These are phyloP conservation scores for Austrofundulus limnaeus DNA, from an alignment of 2,113 vertebrate genomes.

Conservation along the genomic window DNA sequence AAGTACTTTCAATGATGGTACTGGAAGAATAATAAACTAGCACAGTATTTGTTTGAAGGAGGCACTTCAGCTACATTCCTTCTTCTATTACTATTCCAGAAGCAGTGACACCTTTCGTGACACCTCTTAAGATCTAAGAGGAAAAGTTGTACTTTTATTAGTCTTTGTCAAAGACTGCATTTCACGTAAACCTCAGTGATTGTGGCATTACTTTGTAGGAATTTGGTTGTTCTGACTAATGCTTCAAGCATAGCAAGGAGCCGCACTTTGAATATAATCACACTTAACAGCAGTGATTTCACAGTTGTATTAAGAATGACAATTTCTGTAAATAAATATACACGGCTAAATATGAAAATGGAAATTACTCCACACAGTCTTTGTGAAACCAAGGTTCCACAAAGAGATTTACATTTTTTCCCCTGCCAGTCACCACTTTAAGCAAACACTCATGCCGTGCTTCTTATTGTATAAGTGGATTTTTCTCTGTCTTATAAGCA, in stretches of 20 bases:
- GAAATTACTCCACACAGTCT: neutral
- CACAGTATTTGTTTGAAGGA: neutral
- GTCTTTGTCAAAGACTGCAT: neutral
- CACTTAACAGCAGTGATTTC: neutral
- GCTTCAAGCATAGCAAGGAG: neutral
- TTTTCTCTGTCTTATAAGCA: no score
- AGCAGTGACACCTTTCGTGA: neutral
- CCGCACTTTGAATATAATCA: constrained; percentile 9
- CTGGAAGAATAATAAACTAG: neutral
- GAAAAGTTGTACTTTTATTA: neutral
- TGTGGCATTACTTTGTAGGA: neutral
- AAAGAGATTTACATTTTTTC: neutral
- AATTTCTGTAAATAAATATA: constrained; percentile 1
- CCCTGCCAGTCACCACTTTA: no score
- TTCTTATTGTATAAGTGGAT: no score
- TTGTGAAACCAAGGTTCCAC: neutral
- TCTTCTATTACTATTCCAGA: neutral
- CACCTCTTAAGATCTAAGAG: neutral
- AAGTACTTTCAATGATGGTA: neutral
- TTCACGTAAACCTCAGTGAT: neutral
- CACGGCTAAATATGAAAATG: neutral
- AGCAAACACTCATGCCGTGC: no score
- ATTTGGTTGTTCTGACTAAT: neutral
- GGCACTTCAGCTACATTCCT: neutral
- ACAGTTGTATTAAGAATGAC: neutral